Base-by-base conservation (phyloP, 92 coral and sea anemone species). In the Heteractis magnifica region DNA sequence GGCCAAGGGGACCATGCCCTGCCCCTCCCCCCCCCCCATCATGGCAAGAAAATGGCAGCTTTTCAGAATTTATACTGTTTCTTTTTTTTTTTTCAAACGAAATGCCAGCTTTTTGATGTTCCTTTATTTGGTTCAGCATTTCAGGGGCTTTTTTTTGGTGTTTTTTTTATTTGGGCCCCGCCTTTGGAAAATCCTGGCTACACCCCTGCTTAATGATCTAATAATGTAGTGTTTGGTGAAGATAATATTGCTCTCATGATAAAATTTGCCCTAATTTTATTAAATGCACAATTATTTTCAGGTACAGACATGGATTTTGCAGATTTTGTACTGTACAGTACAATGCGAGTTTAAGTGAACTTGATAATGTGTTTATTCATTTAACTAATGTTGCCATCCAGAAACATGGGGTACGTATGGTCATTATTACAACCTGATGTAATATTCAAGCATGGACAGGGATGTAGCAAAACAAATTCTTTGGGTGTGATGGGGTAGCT, bases 291-390 rank as follows among this genome's bases (percentile, higher is more conserved):
- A n/a, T 74, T 10, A 44, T 15, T 74, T 49, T 49, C 77, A 93
- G 98, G 83, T 96, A 96, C 89, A 89, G 90, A 56, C 95, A 92
- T 76, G 99, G 99, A 8, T 96, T 96, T 82, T 96, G 99, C 75
- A 88, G 99, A 51, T 96, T 96, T 81, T 96, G 99, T 64, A 96
- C 99, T 12, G 99, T 96, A n/a, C 94, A 96, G 88, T 96, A 96
- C 90, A 96, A 96, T 92, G 99, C 99, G 41, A 94, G 93, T 89
- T 91, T 96, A 3, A 94, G 84, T 84, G 99, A 96, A 81, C 95
- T 96, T 51, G 99, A 96, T 77, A 96, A 96, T 83, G 95, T 96
- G 93, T 96, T 96, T 73, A 98, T 96, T 73, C 99, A 96, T 81
- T 88, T 96, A 51, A 96, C 99, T 19, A 96, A 96, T 87, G 99